phyloP scores from a whole-genome alignment of 2,888 invertebrate species.

The Steromphala cineraria region DNA sequence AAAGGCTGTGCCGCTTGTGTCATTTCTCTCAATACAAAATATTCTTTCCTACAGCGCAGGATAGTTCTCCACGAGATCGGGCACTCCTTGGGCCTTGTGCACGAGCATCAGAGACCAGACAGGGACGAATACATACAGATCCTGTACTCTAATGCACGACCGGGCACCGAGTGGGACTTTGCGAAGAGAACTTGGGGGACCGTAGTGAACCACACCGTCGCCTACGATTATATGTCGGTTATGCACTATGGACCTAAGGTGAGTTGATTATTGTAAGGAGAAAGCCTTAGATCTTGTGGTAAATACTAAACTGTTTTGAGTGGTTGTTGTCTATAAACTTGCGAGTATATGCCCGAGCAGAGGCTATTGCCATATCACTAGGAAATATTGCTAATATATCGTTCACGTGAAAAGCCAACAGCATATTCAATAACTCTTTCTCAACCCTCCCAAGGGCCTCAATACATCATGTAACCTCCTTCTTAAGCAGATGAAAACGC shows the following conservation, averaged over 20 bases:
- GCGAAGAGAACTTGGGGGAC: constrained; percentile 1
- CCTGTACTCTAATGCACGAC: background rate
- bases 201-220: background rate
- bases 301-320: too few species aligned
- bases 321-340: too few species aligned
- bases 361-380: too few species aligned
- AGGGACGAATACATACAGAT: background rate
- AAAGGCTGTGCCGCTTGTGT: too few species aligned
- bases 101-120: constrained; percentile 10
- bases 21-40: background rate
- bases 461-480: too few species aligned
- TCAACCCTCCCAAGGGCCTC: too few species aligned
- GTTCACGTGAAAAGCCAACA: too few species aligned
- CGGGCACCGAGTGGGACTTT: constrained; percentile 4
- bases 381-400: too few species aligned
- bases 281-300: too few species aligned
- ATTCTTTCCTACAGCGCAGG: background rate
- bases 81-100: background rate
- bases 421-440: too few species aligned
- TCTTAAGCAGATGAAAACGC: too few species aligned
- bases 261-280: background rate
- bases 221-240: background rate
- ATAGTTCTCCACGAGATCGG: constrained; percentile 9
- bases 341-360: too few species aligned
- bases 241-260: constrained; percentile 19